Evolutionary conservation across 1,140 invertebrate species (phyloP), one percentile per base, ranked within the genome.

Genomic region (Drosophila orena): DNA sequence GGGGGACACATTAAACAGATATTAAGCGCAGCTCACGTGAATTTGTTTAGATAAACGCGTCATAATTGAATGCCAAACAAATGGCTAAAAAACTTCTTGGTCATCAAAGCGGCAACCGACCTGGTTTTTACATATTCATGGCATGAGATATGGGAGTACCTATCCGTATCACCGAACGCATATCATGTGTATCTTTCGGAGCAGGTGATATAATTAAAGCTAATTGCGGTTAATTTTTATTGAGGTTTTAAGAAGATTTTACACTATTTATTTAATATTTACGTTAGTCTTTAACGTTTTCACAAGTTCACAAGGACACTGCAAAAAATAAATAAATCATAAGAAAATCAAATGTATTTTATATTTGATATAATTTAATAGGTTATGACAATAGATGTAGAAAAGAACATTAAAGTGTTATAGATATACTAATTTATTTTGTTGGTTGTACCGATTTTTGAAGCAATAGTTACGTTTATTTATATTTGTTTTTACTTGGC

Each of bases 181-280:
- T 69, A 42, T 53, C 38, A 38, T 40, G 22, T 64, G 17, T 35
- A 54, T 42, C 58, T 46, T 43, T 54, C 12, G 20, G 52, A 10
- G 12, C 20, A 17, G 12, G 20, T 53, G 53, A 56, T 77, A 78
- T 78, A 78, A 80, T 61, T 70, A 42, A 59, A 84, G 65, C 77
- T 84, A 89, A 84, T 84, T 84, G 74, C 61, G 68, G 69, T 74
- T 78, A 89, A 78, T 68, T 81, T 84, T 80, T 60, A 74, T 69
- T 57, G 58, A 49, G 50, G 47, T 65, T 78, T 64, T 70, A 30
- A 58, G 70, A 66, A 65, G 61, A 77, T 47, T 69, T 42, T 81
- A 68, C 77, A 50, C 65, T 62, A 53, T 52, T 71, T 71, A 68
- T 70, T 56, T 71, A 84, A 80, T 89, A 78, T 84, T 84, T 84